Conservation (phyloP, 2,797 vertebrate species). For the Hafferia zeledoni region DNA sequence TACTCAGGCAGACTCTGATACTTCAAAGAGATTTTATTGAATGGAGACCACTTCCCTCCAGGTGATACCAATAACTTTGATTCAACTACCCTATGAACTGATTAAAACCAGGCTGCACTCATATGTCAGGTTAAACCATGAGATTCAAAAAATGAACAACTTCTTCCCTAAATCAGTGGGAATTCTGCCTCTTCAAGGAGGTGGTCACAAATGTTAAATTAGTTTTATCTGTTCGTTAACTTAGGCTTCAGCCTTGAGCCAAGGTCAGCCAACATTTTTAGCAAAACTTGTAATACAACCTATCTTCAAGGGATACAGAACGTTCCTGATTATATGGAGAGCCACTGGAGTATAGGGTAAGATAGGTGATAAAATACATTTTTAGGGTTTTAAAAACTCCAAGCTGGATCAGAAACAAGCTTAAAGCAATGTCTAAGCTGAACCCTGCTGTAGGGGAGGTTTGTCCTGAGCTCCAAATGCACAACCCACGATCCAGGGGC, state of each 20-base stretch:
- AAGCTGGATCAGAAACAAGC: background rate
- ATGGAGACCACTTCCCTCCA: background rate
- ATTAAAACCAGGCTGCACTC: background rate
- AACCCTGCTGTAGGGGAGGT: background rate
- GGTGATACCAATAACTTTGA: slow-evolving; percentile 16
- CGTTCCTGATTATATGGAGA: background rate
- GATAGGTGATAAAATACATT: background rate
- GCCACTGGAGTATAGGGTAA: background rate
- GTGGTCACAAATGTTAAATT: background rate
- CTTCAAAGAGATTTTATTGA: slow-evolving; percentile 10
- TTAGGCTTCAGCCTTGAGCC: background rate
- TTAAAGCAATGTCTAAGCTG: background rate
- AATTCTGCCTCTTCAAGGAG: background rate
- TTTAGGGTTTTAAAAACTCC: background rate
- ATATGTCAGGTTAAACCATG: background rate
- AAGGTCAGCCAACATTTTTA: background rate
- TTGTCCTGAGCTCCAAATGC: too few species aligned
- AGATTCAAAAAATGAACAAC: background rate
- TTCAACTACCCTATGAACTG: background rate
- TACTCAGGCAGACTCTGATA: background rate
- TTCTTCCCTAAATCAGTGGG: background rate
- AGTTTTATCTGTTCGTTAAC: background rate
- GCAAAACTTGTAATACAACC: background rate
- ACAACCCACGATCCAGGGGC: too few species aligned
- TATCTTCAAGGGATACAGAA: background rate